Evolutionary conservation across 2,797 vertebrate genomes (phyloP).

Genomic region (Balearica regulorum): DNA sequence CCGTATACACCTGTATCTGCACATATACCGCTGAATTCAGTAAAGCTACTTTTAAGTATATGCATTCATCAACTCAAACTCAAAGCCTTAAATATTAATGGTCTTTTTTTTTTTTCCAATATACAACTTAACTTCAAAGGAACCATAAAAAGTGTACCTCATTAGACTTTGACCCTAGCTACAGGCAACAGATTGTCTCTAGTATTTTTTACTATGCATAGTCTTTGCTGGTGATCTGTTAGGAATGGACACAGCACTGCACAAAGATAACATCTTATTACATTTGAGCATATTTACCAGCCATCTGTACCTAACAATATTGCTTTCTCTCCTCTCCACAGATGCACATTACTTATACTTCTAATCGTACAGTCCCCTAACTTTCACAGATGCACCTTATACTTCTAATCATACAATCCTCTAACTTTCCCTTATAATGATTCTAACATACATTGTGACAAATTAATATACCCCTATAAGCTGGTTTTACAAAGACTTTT

Average conservation of each 20-base stretch:
- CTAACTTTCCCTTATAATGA: not conserved
- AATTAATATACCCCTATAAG: not conserved
- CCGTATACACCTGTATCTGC: not conserved
- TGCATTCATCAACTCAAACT: not conserved
- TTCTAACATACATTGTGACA: not conserved
- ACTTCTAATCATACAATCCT: not conserved
- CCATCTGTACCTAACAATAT: slow-evolving; percentile 29
- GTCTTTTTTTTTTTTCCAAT: not conserved
- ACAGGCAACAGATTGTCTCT: slow-evolving; percentile 36
- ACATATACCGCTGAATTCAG: not conserved
- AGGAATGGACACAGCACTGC: not conserved
- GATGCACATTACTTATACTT: not conserved
- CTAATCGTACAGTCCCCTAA: not conserved
- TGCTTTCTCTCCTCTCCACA: not conserved
- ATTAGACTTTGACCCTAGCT: slow-evolving; percentile 56
- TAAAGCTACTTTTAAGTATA: not conserved
- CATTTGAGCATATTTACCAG: slow-evolving; percentile 2
- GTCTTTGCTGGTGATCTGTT: not conserved
- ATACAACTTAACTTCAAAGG: not conserved
- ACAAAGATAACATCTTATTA: slow-evolving; percentile 38
- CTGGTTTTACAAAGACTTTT: not conserved
- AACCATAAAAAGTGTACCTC: not conserved
- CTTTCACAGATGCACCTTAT: not conserved
- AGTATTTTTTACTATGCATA: slow-evolving; percentile 12
- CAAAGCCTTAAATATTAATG: not conserved